A percentile compares a stretch with the other conserved stretches of the same genome.
Conservation (phyloP, 2,888 invertebrate genomes). For the Eilema griseolum region DNA sequence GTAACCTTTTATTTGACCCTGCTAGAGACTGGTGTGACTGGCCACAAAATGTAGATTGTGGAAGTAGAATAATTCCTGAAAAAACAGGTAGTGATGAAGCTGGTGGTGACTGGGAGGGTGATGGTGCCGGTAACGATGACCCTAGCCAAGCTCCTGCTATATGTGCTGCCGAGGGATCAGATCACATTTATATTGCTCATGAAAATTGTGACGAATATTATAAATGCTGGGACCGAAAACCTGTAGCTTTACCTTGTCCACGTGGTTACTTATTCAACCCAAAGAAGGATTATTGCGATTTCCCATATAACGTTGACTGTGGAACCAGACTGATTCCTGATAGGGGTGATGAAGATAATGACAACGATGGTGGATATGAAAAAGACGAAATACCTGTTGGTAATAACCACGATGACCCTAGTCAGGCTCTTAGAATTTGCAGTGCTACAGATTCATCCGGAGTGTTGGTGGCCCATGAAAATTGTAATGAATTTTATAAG, state of each 20-base stretch:
- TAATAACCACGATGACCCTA: constrained; percentile 20
- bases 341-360: constrained; percentile 20
- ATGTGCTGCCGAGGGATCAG: constrained; percentile 53
- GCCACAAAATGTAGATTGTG: constrained; percentile 61
- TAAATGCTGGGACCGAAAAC: constrained; percentile 39
- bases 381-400: constrained; percentile 3
- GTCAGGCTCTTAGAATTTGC: constrained; percentile 45
- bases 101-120: constrained; percentile 22
- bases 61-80: constrained; percentile 45
- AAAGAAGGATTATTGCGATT: constrained; percentile 56
- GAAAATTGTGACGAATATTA: constrained; percentile 57
- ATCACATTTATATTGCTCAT: constrained; percentile 51
- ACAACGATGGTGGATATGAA: constrained; percentile 10
- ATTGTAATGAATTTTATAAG: constrained; percentile 55
- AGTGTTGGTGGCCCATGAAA: constrained; percentile 51
- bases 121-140: constrained; percentile 24
- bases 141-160: constrained; percentile 53
- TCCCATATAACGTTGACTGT: constrained; percentile 58
- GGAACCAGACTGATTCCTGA: constrained; percentile 44
- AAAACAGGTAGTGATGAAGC: constrained; percentile 9
- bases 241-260: constrained; percentile 14
- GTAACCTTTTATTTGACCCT: constrained; percentile 54
- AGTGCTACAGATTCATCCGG: constrained; percentile 40
- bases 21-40: constrained; percentile 59
- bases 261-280: constrained; percentile 52